Conservation (phyloP, 2,113 vertebrate species). For the chimpanzee (Pan troglodytes) region NHGRI_mPanTro3-v2.1_pri NC_072409.2:86659501-86660000, state of each 20-base stretch:
- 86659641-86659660: not conserved
- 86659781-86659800: not conserved
- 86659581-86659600: not conserved
- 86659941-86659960: slow-evolving; percentile 31
- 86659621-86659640: not conserved
- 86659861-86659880: not conserved
- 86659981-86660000: slow-evolving; percentile 30
- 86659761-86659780: not conserved
- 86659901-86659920: not conserved
- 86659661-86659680: not conserved
- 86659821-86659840: not conserved
- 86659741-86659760: slow-evolving; percentile 35
- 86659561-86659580: not conserved
- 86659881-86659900: not conserved
- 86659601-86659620: not conserved
- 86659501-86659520: not conserved
- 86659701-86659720: slow-evolving; percentile 36
- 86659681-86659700: not conserved
- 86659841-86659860: slow-evolving; percentile 63
- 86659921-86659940: slow-evolving; percentile 40
- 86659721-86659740: not conserved
- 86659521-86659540: not conserved
- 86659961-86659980: not conserved
- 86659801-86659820: not conserved
- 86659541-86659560: not conserved